Percentiles rank a stretch among this genome's conserved stretches.
Evolutionary conservation across 2,888 invertebrate genomes (phyloP).

Genomic region (Thera britannica): DNA sequence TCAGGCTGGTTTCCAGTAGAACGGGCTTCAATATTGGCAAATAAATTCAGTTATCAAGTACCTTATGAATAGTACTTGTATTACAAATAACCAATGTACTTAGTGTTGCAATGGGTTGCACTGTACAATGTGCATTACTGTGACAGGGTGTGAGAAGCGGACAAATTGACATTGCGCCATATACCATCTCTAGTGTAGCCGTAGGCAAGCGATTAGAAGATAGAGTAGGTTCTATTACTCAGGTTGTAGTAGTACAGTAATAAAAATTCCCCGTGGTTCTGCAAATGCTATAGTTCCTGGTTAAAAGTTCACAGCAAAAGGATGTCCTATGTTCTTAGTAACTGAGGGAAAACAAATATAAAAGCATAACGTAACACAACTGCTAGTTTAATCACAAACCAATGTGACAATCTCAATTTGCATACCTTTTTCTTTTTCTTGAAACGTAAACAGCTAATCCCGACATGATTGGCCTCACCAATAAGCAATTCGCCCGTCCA

Average conservation of each 20-base stretch:
- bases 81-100: constrained; percentile 16
- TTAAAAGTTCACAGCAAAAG: too few species aligned
- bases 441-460: constrained; percentile 25
- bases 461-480: constrained; percentile 33
- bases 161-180: neutral
- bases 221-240: too few species aligned
- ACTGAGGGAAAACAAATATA: too few species aligned
- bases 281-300: too few species aligned
- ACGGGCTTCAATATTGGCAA: constrained; percentile 61
- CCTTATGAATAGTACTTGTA: constrained; percentile 17
- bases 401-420: neutral
- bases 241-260: too few species aligned
- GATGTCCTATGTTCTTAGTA: too few species aligned
- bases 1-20: constrained; percentile 47
- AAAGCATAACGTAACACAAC: too few species aligned
- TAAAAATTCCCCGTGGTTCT: too few species aligned
- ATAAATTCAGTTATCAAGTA: constrained; percentile 56
- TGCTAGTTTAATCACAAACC: neutral
- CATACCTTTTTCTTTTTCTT: constrained; percentile 10
- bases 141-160: neutral
- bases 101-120: neutral
- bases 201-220: too few species aligned
- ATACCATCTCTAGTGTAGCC: too few species aligned
- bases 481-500: constrained; percentile 30
- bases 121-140: neutral